Evolutionary conservation across 2,888 invertebrate genomes (phyloP), one percentile per base, ranked within the genome.

Genomic region (Lepidocyrtoides sp.): DNA sequence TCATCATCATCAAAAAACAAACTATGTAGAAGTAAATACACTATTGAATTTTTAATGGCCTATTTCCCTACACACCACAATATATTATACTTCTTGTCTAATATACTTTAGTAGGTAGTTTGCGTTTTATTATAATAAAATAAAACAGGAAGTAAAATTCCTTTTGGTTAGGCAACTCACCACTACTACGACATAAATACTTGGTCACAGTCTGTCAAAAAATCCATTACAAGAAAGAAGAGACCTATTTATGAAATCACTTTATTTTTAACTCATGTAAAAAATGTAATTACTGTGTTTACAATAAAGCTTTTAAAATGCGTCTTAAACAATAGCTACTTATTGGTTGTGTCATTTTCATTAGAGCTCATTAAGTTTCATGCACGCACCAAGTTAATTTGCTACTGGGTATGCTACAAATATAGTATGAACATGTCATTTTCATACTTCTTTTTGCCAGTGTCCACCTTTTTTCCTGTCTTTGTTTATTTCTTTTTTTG

Each of bases 21-120:
- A n/a, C 51, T 14, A n/a, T 2, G 20, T 14, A 41, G 23, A 41
- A 44, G 23, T 3, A 36, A 20, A 17, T 14, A 44, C 10, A 10
- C 17, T 23, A 44, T 32, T 66, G 36, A 36, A 32, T 32, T 72
- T 48, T 72, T 72, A 72, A 72, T 72, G 17, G 72, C 7, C 2
- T 20, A 44, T 41, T 41, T 72, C 72, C 20, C 72, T n/a, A n/a
- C 36, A 66, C 41, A 72, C 41, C 72, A 72, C 72, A 36, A 41
- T n/a, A n/a, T n/a, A n/a, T n/a, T n/a, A n/a, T n/a, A n/a, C n/a
- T n/a, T n/a, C n/a, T n/a, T n/a, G n/a, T n/a, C n/a, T 41, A 69
- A 41, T 20, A 41, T 44, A 63, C 12, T 26, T 12, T 2, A 10
- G n/a, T 63, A 20, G 4, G 36, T 72, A 72, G 44, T 8, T 20